These are phyloP conservation scores for Frankliniella intonsa DNA, from an alignment of 2,888 invertebrate species.

Conservation along the genomic window DNA sequence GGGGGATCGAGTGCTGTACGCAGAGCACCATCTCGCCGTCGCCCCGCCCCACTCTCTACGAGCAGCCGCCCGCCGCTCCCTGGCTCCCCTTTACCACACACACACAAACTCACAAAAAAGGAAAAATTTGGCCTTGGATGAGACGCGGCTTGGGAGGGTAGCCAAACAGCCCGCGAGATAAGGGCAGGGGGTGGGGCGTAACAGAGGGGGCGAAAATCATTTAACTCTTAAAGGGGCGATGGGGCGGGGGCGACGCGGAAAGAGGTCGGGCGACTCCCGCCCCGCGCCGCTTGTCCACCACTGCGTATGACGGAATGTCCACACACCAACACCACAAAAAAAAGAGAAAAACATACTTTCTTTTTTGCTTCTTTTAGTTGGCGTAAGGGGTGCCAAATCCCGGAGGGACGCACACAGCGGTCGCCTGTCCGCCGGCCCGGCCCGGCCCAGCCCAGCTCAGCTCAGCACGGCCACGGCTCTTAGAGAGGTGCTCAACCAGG, in stretches of 20 bases:
- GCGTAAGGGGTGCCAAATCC: too few relatives aligned
- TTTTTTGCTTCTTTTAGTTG: too few relatives aligned
- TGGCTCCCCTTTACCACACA: not conserved
- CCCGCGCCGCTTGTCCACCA: not conserved
- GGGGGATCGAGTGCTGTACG: not conserved
- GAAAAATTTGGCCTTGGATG: constrained; percentile 22
- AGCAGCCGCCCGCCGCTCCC: not conserved
- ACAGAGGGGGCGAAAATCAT: not conserved
- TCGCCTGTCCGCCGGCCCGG: too few relatives aligned
- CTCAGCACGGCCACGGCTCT: too few relatives aligned
- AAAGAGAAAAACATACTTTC: too few relatives aligned
- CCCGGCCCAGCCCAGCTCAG: too few relatives aligned
- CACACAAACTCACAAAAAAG: constrained; percentile 29
- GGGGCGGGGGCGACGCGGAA: not conserved
- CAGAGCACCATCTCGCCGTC: too few relatives aligned
- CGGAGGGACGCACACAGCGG: too few relatives aligned
- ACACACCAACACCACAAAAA: too few relatives aligned
- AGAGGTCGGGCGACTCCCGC: not conserved
- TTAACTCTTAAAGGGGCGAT: not conserved
- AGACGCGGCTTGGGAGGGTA: not conserved
- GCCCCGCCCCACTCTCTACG: not conserved
- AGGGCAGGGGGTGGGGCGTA: not conserved
- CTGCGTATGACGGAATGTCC: not conserved
- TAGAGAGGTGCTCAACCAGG: too few relatives aligned
- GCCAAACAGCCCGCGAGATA: not conserved